Evolutionary conservation across 2,113 vertebrate genomes (phyloP).

Genomic region (Tringa solitaria): DNA sequence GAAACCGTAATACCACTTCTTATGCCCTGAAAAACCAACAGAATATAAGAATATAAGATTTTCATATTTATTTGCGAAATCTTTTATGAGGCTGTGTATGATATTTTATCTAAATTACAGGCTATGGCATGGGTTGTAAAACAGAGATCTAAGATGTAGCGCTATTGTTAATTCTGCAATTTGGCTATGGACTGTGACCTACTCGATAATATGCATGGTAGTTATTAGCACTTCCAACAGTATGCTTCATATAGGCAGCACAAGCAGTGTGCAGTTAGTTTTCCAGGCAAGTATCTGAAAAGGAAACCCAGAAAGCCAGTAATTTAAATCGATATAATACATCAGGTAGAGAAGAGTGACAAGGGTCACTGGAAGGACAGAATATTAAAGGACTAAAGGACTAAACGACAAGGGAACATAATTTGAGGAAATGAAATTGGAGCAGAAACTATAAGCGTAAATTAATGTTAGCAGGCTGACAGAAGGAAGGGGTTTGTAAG

Average conservation of each 20-base stretch:
- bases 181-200: neutral
- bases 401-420: neutral
- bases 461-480: neutral
- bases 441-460: conserved; percentile 26
- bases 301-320: neutral
- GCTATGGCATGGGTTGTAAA: neutral
- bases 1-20: neutral
- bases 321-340: neutral
- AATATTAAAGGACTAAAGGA: neutral
- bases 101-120: neutral
- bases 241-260: neutral
- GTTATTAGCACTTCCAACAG: neutral
- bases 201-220: neutral
- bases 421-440: conserved; percentile 22
- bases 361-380: conserved; percentile 5
- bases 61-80: neutral
- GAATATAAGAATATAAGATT: neutral
- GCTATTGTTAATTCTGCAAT: neutral
- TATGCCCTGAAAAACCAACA: neutral
- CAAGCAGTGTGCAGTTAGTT: neutral
- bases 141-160: neutral
- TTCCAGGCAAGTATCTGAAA: neutral
- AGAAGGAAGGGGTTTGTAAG: conserved; percentile 27
- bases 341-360: neutral
- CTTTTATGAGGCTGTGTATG: neutral